Evolutionary conservation across 1,140 invertebrate genomes (phyloP).

Genomic region (Stegodyphus mimosarum): DNA sequence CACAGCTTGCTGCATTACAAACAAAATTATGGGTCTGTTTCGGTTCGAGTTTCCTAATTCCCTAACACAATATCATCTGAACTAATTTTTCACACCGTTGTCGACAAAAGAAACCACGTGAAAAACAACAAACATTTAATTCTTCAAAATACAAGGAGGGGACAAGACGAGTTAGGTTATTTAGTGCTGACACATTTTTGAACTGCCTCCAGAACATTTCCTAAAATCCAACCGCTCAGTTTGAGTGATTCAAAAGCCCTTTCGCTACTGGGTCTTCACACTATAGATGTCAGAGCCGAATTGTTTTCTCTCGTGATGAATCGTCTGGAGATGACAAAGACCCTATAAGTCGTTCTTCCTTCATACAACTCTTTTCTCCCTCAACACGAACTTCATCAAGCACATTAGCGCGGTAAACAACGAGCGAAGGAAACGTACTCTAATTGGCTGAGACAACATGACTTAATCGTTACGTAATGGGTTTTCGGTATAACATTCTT

Average conservation of each 20-base stretch:
- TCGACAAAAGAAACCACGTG: not conserved
- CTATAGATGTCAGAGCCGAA: not conserved
- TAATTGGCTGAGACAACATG: not conserved
- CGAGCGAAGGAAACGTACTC: not conserved
- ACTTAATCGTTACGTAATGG: not conserved
- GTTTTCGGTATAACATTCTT: no score
- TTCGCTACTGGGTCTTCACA: constrained; percentile 2
- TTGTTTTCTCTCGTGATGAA: not conserved
- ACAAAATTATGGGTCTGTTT: no score
- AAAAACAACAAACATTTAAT: not conserved
- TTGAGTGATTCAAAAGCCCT: not conserved
- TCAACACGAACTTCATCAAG: not conserved
- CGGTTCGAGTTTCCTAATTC: no score
- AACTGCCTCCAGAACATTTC: constrained; percentile 8
- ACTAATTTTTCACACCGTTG: no score
- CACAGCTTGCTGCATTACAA: no score
- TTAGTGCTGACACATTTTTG: constrained; percentile 1
- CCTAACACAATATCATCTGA: no score
- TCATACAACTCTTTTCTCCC: not conserved
- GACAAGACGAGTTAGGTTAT: not conserved
- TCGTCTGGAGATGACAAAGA: not conserved
- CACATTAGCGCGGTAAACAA: not conserved
- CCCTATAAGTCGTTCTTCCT: not conserved
- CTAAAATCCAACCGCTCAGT: not conserved
- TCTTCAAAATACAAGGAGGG: not conserved